Percentiles rank a stretch among this genome's conserved stretches.
These are phyloP conservation scores for Lytechinus pictus DNA, from an alignment of 35 echinoderm and acorn worm species.

Conservation along the genomic window DNA sequence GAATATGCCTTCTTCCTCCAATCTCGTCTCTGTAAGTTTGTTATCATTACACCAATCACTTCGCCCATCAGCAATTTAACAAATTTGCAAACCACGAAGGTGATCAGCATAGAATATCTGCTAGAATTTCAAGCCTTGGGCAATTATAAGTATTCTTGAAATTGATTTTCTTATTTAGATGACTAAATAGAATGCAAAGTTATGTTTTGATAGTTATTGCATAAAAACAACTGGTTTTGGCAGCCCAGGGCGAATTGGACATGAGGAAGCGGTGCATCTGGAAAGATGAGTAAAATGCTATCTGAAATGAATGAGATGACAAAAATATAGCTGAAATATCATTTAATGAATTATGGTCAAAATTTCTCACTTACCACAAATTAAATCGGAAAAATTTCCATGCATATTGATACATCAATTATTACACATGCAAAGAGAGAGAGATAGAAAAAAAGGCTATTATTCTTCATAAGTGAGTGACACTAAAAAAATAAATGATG, in stretches of 20 bases:
- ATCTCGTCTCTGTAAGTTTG: not conserved
- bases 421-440: not conserved
- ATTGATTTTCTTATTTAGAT: slow-evolving; percentile 18
- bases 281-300: not conserved
- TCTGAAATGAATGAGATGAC: not conserved
- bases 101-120: not conserved
- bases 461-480: too few species aligned
- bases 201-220: slow-evolving; percentile 1
- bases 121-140: slow-evolving; percentile 1
- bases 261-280: not conserved
- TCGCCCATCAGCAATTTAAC: not conserved
- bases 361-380: not conserved
- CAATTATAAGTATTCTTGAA: not conserved
- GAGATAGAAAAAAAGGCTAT: too few species aligned
- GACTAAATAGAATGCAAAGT: slow-evolving; percentile 5
- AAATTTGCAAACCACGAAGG: slow-evolving; percentile 10
- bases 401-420: not conserved
- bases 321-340: not conserved
- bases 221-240: not conserved
- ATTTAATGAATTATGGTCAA: not conserved
- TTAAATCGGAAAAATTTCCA: not conserved
- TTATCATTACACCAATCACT: slow-evolving; percentile 18
- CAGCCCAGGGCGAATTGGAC: not conserved
- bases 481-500: not conserved
- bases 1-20: not conserved